Base-by-base conservation (phyloP, 2,113 vertebrate species). In the Mesocricetus auratus region DNA sequence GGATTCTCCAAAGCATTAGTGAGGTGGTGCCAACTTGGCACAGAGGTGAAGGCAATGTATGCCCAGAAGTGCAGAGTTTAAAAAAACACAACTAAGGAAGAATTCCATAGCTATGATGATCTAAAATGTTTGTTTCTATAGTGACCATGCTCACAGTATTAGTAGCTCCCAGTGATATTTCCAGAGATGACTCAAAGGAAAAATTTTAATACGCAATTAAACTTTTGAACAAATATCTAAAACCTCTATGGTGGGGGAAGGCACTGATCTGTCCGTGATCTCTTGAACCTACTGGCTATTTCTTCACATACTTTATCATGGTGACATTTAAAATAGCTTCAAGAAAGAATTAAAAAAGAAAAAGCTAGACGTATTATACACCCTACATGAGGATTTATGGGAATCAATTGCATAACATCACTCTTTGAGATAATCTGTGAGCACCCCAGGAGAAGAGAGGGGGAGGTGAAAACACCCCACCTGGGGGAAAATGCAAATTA, bases 401-500 rank as follows among this genome's bases (percentile, higher is more conserved):
- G 97, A 97, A 96, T 95, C 89, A 75, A 33, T 91, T 92, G 92
- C 68, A 94, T 53, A 94, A 78, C 92, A 97, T 96, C 91, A 94
- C 93, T 96, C 96, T 97, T 93, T 87, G 86, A 91, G 94, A 97
- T 96, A 97, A 94, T 97, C 94, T 94, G 88, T 73, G 94, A 94
- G 90, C 92, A 95, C 94, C 90, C 97, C 78, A 77, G 97, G 97
- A 97, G 93, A 82, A 93, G 64, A 47, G 94, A 56, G 58, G 66
- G 42, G 93, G 64, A 50, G 86, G 91, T 8, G 1, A 94, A 90
- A 78, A 60, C 39, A 36, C 93, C 89, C 92, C 91, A 98, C 96
- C 97, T 97, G 95, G 91, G 97, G 82, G 77, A 86, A 96, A 96
- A 97, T 97, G 96, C 96, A 98, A 96, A 98, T 97, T 79, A 97